A percentile compares a stretch with the other conserved stretches of the same genome.
These are phyloP conservation scores for Blastobasis adustella DNA, from an alignment of 2,888 invertebrate species.

Conservation along the genomic window DNA sequence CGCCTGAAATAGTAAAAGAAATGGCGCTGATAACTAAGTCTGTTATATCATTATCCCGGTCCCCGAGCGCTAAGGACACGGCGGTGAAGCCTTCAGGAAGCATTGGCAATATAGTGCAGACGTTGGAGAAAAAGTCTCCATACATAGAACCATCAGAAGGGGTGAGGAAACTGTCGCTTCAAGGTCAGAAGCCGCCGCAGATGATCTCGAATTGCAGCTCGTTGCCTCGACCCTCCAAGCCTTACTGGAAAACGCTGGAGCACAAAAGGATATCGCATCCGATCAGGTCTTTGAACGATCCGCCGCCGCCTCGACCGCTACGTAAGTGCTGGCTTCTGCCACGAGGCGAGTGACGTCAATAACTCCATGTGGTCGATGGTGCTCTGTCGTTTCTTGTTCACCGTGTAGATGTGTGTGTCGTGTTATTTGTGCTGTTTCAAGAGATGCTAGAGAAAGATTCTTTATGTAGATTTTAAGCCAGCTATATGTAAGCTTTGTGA, in stretches of 20 bases:
- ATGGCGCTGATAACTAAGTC: slow-evolving; percentile 46
- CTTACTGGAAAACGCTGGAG: slow-evolving; percentile 64
- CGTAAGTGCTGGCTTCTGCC: slow-evolving; percentile 54
- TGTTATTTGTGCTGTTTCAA: slow-evolving; percentile 10
- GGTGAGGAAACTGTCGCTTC: slow-evolving; percentile 50
- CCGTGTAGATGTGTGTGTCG: slow-evolving; percentile 22
- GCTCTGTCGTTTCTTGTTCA: too few species aligned
- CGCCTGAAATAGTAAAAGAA: slow-evolving; percentile 28
- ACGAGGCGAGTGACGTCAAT: slow-evolving; percentile 54
- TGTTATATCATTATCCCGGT: slow-evolving; percentile 51
- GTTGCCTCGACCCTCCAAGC: slow-evolving; percentile 44
- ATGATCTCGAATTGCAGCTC: slow-evolving; percentile 44
- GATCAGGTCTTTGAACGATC: slow-evolving; percentile 54
- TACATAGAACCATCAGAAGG: slow-evolving; percentile 18
- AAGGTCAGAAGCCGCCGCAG: slow-evolving; percentile 32
- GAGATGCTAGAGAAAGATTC: too few species aligned
- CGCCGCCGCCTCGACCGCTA: slow-evolving; percentile 46
- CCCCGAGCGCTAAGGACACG: slow-evolving; percentile 51
- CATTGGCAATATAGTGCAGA: slow-evolving; percentile 39
- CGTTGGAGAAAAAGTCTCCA: slow-evolving; percentile 33
- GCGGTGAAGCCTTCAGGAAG: slow-evolving; percentile 27
- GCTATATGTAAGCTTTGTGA: too few species aligned
- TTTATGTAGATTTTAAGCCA: too few species aligned
- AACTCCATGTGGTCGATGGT: slow-evolving; percentile 34
- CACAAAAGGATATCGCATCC: slow-evolving; percentile 66